Base-by-base conservation (phyloP, 1,140 invertebrate genomes). In the Nasonia longicornis region DNA sequence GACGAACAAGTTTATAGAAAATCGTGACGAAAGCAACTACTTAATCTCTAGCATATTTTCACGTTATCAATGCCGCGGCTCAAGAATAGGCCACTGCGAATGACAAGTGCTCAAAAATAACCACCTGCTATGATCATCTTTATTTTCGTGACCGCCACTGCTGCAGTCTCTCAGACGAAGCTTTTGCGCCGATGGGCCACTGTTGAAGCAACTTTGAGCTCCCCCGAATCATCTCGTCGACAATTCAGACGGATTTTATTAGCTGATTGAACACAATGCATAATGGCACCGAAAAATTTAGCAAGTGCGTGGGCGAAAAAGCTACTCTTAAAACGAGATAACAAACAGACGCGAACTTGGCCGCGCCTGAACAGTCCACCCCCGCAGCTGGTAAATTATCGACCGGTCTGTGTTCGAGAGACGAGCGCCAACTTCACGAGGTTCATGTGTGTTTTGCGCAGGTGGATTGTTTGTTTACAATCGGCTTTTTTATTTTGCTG, bases 41-140 rank as follows among this genome's bases (percentile, higher is more conserved):
- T 26, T 26, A 20, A 20, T 58, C 48, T 52, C 0, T 52, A 52
- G 1, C 16, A 58, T 4, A 16, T 58, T 58, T 58, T 4, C 16
- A 6, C 20, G 20, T 20, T 58, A 20, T 58, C 20, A 58, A 58
- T 58, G 16, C 52, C 52, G 52, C 45, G 14, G 14, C 14, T 3
- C 3, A 7, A 42, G 38, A 58, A 7, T n/a, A 58, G 16, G 52
- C 38, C 7, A 35, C 31, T 58, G 26, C 2, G 22, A 58, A 71
- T 78, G 42, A 26, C 35, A 71, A 70, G 12, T n/a, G 35, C 12
- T 69, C 10, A 48, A 77, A 69, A 72, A 74, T 80, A 80, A 74
- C 48, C 71, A 80, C 71, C 78, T 80, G 58, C 52, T 74, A 52
- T 35, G 69, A 12, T 75, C 26, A 80, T 66, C 20, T 48, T 22